Evolutionary conservation across 1,140 invertebrate species (phyloP), one percentile per base, ranked within the genome.

Genomic region (Stegodyphus mimosarum): DNA sequence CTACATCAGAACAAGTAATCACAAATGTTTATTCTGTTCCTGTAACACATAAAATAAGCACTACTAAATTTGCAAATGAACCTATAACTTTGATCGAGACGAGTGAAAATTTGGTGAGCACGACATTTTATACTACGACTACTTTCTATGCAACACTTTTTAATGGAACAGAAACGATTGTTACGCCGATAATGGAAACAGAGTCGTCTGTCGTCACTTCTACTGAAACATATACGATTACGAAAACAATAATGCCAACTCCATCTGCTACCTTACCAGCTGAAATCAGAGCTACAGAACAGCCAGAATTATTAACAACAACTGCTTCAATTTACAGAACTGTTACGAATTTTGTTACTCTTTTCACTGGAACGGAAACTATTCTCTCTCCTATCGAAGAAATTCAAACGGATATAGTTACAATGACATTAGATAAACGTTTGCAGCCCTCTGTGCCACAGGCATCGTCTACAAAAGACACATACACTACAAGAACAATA

Each of bases 291-390:
- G 13, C 71, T 1, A 77, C 71, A 7, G 64, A 60, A 53, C 6
- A 15, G 50, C 33, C 79, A 15, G 60, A 71, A 49, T 7, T 50
- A 48, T 6, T 15, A 67, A 18, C 66, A 9, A 70, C 50, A 10
- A 51, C 81, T 15, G 73, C 64, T 53, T 88, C 88, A 6, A 69
- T 87, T 33, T 89, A 86, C 83, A 87, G 87, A 50, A 88, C 88
- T 33, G 76, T 87, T 51, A 97, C 95, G 2, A 96, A 96, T 89
- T 92, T 96, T 66, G 96, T 96, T 0, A 97, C 96, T 0, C 96
- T 95, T 89, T 96, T 96, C 91, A 93, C 95, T 89, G 95, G 95
- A 85, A 92, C 93, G 48, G 94, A 94, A 0, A 94, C 95, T 0
- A 95, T 94, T 83, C 92, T 97, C 52, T 93, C 94, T 9, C 96